phyloP scores from a whole-genome alignment of 2,888 invertebrate species.

The Drosophila nr. fundita region DNA sequence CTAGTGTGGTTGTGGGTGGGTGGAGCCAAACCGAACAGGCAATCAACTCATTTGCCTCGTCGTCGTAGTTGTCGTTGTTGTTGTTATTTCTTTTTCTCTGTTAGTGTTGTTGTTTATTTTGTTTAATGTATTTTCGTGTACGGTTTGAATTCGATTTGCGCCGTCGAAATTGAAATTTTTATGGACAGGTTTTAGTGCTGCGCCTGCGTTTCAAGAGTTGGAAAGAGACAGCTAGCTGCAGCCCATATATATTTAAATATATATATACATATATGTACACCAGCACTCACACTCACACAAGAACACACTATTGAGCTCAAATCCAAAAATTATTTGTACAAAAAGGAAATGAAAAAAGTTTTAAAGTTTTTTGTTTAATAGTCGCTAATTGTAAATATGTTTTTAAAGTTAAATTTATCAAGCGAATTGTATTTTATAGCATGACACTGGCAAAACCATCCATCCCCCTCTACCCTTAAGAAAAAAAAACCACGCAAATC shows the following conservation, averaged over 20 bases:
- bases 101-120: slow-evolving; percentile 49
- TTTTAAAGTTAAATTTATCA: slow-evolving; percentile 27
- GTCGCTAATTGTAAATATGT: slow-evolving; percentile 57
- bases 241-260: slow-evolving; percentile 30
- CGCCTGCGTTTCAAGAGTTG: slow-evolving; percentile 22
- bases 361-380: slow-evolving; percentile 38
- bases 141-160: slow-evolving; percentile 63
- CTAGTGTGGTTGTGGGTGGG: slow-evolving; percentile 59
- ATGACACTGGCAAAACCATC: slow-evolving; percentile 10
- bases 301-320: slow-evolving; percentile 65
- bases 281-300: slow-evolving; percentile 25
- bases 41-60: slow-evolving; percentile 45
- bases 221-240: slow-evolving; percentile 60
- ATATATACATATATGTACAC: background rate
- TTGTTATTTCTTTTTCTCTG: slow-evolving; percentile 41
- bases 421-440: slow-evolving; percentile 34
- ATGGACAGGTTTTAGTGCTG: slow-evolving; percentile 57
- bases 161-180: slow-evolving; percentile 67
- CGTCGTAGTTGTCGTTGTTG: slow-evolving; percentile 19
- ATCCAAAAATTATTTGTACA: slow-evolving; percentile 73
- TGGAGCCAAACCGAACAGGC: slow-evolving; percentile 56
- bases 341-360: slow-evolving; percentile 24
- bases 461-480: background rate
- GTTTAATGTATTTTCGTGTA: slow-evolving; percentile 53
- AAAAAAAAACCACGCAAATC: slow-evolving; percentile 26